Conservation (phyloP, 2,888 invertebrate genomes). For the Eristalinus aeneus region DNA sequence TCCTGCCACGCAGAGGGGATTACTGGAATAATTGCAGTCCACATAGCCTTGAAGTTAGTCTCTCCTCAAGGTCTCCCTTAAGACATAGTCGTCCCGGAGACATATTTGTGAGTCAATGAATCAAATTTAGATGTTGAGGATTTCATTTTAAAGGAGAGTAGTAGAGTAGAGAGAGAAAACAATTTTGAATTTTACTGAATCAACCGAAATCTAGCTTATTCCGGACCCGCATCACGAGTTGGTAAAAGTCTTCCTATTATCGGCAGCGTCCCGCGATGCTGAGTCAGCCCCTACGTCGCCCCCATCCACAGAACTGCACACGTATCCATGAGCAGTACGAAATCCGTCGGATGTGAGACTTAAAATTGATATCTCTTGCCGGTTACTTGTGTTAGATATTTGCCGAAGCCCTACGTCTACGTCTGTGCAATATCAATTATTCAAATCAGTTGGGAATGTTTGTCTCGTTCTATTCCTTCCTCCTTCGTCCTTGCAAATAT, state of each 20-base stretch:
- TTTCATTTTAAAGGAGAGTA: too few species aligned
- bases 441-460: conserved; percentile 1
- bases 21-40: too few species aligned
- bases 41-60: too few species aligned
- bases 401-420: background rate
- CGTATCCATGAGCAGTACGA: background rate
- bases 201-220: background rate
- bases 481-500: background rate
- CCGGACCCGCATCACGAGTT: background rate
- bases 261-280: background rate
- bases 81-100: too few species aligned
- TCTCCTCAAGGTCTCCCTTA: too few species aligned
- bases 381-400: background rate
- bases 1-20: too few species aligned
- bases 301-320: background rate
- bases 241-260: background rate
- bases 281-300: background rate
- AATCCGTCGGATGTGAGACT: background rate
- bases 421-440: background rate
- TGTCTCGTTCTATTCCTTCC: background rate
- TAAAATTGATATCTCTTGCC: background rate
- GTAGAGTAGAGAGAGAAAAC: too few species aligned
- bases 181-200: too few species aligned
- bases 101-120: too few species aligned
- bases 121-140: too few species aligned